Base-by-base conservation (phyloP, 2,113 vertebrate species). In the Mola mola region DNA sequence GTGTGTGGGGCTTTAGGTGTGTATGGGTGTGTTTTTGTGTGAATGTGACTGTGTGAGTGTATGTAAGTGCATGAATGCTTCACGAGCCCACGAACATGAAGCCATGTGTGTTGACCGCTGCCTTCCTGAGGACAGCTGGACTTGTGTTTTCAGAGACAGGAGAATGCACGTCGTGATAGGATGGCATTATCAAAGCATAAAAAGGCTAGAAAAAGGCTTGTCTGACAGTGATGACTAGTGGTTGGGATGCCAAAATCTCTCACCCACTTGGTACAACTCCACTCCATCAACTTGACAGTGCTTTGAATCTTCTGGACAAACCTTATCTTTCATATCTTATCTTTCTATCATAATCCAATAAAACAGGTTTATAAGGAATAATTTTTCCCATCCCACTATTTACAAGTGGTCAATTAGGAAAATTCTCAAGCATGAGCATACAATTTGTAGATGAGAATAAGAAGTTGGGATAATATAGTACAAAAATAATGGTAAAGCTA, bases 121-220 rank as follows among this genome's bases (percentile, higher is more conserved):
- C 48, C 21, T 70, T 8, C 33, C 49, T 6, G 55, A 68, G 65
- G 71, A 81, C 80, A 80, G 71, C 81, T 85, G 81, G 73, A 65
- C 73, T 31, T 46, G 60, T 81, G 71, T 82, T 73, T 48, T 72
- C 34, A 6, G 41, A 63, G 74, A 68, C 57, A 66, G 60, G 63
- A 65, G 11, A 16, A 61, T 20, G 60, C 58, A 75, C 40, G 68
- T 58, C 66, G 59, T 70, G 72, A 57, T 28, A 29, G 26, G 48
- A 55, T 85, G 69, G 81, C 72, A 57, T 75, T 74, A 81, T 47
- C 15, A 16, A 9, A 21, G 29, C n/a, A 44, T 61, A n/a, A n/a
- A n/a, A n/a, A n/a, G n/a, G n/a, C n/a, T n/a, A n/a, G 55, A 60
- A 74, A 40, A 74, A 71, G 46, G 31, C 61, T 53, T 60, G 34